A percentile compares a stretch with the other conserved stretches of the same genome.
These are phyloP conservation scores for Drosophila triauraria DNA, from an alignment of 1,140 invertebrate genomes.

Conservation along the genomic window DNA sequence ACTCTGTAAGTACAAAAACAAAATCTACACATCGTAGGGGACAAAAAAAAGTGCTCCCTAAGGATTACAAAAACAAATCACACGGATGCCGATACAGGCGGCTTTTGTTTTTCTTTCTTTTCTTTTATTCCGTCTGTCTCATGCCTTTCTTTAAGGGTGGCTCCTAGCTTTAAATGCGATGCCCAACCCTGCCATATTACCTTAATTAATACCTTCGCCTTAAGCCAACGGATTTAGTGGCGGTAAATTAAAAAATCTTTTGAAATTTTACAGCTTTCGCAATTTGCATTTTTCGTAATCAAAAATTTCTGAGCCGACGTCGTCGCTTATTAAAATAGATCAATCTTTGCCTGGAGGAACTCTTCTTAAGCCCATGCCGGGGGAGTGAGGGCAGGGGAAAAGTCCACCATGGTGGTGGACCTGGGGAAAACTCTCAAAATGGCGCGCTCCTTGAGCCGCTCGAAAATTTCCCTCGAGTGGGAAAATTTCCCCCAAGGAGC, in stretches of 20 bases:
- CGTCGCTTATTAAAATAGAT: slow-evolving; percentile 75
- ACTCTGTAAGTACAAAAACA: too few species aligned
- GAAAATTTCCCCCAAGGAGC: slow-evolving; percentile 68
- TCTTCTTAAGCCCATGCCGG: not conserved
- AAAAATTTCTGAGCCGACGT: slow-evolving; percentile 45
- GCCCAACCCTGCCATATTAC: slow-evolving; percentile 8
- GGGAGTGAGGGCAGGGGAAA: too few species aligned
- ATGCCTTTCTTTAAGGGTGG: not conserved
- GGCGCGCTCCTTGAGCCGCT: slow-evolving; percentile 34
- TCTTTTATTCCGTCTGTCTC: not conserved
- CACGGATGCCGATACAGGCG: not conserved
- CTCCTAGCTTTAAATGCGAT: not conserved
- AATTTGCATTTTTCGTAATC: slow-evolving; percentile 55
- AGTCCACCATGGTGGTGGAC: not conserved
- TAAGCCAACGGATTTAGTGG: slow-evolving; percentile 12
- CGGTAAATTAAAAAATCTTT: slow-evolving; percentile 61
- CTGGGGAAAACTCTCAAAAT: slow-evolving; percentile 38
- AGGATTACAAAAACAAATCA: not conserved
- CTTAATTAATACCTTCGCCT: slow-evolving; percentile 12
- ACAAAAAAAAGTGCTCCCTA: too few species aligned
- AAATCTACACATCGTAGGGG: not conserved
- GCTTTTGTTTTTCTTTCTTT: not conserved
- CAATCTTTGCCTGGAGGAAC: slow-evolving; percentile 50
- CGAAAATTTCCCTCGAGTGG: slow-evolving; percentile 22
- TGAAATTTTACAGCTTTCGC: slow-evolving; percentile 24